phyloP scores from a whole-genome alignment of 2,113 vertebrate genomes.

The Piaya cayana region DNA sequence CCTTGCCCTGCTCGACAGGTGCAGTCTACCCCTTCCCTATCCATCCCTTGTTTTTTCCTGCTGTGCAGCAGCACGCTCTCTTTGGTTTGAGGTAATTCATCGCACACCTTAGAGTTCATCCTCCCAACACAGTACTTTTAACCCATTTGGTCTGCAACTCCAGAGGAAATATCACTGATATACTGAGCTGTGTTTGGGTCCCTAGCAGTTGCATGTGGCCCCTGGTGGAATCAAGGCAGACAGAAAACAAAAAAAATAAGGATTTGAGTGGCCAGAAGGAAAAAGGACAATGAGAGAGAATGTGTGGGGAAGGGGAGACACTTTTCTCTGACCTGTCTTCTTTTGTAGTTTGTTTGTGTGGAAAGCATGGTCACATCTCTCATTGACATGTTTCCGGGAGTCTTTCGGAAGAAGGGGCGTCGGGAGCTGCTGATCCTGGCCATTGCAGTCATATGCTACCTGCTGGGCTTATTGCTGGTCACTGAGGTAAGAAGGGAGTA shows the following conservation, averaged over 20 bases:
- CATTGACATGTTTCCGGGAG: constrained; percentile 85
- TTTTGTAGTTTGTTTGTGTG: constrained; percentile 87
- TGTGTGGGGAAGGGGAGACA: not conserved
- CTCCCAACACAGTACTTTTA: not conserved
- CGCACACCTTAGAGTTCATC: not conserved
- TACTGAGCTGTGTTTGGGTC: not conserved
- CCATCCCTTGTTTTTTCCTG: not conserved
- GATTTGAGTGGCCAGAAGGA: not conserved
- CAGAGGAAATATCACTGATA: not conserved
- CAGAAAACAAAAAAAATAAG: not conserved
- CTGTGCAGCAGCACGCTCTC: not conserved
- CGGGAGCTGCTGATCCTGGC: constrained; percentile 86
- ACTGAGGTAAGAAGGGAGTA: constrained; percentile 79
- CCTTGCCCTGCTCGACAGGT: accelerated
- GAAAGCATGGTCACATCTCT: constrained; percentile 91
- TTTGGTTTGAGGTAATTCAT: not conserved
- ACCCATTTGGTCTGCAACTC: not conserved
- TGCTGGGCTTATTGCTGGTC: constrained; percentile 86
- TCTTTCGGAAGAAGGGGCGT: constrained; percentile 79
- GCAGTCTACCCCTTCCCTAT: not conserved
- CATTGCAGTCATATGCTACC: constrained; percentile 80
- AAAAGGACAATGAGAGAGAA: not conserved
- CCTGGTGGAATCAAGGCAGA: not conserved
- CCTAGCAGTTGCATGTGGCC: not conserved
- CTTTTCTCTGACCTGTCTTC: not conserved